phyloP scores from a whole-genome alignment of 1,140 invertebrate species.

The Drosophila lowei region DNA sequence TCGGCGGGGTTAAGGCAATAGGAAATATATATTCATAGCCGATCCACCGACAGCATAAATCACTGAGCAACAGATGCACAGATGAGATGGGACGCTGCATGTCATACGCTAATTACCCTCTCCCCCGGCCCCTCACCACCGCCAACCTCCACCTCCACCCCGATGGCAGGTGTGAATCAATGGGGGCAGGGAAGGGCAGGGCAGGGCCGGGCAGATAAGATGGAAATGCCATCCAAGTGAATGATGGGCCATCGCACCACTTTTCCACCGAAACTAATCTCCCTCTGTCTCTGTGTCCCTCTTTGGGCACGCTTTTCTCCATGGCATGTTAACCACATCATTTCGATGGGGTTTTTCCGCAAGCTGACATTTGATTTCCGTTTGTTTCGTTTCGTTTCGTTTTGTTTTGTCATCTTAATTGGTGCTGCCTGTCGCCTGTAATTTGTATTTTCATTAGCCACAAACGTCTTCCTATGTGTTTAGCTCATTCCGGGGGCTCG shows the following conservation, averaged over 20 bases:
- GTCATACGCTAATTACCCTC: conserved; percentile 38
- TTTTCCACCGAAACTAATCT: conserved; percentile 1
- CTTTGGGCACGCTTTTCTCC: conserved; percentile 40
- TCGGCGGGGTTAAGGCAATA: conserved; percentile 1
- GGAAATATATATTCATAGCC: conserved; percentile 3
- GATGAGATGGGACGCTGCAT: conserved; percentile 1
- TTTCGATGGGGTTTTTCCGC: conserved; percentile 66
- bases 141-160: neutral
- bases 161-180: conserved; percentile 14
- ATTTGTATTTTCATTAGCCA: conserved; percentile 48
- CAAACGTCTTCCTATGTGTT: conserved; percentile 43
- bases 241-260: neutral
- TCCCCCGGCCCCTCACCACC: neutral
- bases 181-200: neutral
- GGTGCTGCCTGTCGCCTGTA: conserved; percentile 43
- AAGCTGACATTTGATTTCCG: conserved; percentile 68
- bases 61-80: conserved; percentile 4
- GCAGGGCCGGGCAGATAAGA: neutral
- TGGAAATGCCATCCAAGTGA: conserved; percentile 28
- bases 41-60: conserved; percentile 46
- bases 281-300: conserved; percentile 5
- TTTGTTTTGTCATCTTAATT: conserved; percentile 6
- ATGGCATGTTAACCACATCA: conserved; percentile 42
- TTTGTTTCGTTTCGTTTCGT: conserved; percentile 19
- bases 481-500: conserved; percentile 3